Conservation (phyloP, 2,888 invertebrate genomes). For the Agriopis aurantiaria region DNA sequence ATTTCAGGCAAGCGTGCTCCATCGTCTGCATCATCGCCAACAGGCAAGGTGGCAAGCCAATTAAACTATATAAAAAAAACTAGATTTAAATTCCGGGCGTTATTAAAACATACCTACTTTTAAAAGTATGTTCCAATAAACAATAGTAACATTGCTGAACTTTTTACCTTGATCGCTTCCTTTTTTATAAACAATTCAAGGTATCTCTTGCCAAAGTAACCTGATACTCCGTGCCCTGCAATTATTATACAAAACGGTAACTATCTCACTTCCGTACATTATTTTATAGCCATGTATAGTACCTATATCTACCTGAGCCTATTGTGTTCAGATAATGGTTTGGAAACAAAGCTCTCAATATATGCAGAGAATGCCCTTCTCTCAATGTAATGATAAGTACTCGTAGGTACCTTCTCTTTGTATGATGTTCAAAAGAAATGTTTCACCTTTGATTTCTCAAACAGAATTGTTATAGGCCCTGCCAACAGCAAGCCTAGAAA, state of each 20-base stretch:
- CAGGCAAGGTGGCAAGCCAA: no score
- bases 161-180: slow-evolving; percentile 36
- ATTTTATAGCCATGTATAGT: slow-evolving; percentile 4
- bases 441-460: no score
- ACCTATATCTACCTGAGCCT: slow-evolving; percentile 5
- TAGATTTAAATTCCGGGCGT: no score
- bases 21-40: no score
- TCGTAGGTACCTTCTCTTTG: neutral
- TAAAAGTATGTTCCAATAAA: neutral
- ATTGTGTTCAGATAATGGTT: slow-evolving; percentile 27
- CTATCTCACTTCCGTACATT: slow-evolving; percentile 53
- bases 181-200: slow-evolving; percentile 48
- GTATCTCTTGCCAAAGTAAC: slow-evolving; percentile 26
- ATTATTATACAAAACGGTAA: slow-evolving; percentile 35
- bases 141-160: neutral
- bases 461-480: no score
- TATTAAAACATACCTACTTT: neutral
- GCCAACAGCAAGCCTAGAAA: no score
- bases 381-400: neutral
- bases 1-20: no score
- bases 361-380: slow-evolving; percentile 9
- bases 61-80: no score
- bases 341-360: slow-evolving; percentile 23
- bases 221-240: slow-evolving; percentile 40
- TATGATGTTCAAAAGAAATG: neutral